These are phyloP conservation scores for Macrobrachium rosenbergii DNA, from an alignment of 1,140 invertebrate genomes.

Conservation along the genomic window DNA sequence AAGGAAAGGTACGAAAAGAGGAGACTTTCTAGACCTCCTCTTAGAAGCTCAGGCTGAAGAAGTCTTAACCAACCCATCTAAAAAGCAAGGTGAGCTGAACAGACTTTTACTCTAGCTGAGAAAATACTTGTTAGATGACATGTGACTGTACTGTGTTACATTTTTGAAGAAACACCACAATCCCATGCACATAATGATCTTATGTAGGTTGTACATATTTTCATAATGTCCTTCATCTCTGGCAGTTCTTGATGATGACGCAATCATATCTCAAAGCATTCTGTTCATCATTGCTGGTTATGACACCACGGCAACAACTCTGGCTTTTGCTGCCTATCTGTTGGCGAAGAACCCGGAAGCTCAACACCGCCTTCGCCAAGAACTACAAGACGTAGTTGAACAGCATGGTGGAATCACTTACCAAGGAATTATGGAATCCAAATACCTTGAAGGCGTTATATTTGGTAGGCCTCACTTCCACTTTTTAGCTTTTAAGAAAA, in stretches of 20 bases:
- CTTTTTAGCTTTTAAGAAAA: no score
- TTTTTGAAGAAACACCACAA: not conserved
- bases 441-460: not conserved
- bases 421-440: not conserved
- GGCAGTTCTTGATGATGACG: not conserved
- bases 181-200: not conserved
- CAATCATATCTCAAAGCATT: conserved; percentile 67
- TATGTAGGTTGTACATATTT: not conserved
- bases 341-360: conserved; percentile 69
- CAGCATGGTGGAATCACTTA: not conserved
- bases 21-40: conserved; percentile 71
- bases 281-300: conserved; percentile 70
- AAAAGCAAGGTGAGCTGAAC: not conserved
- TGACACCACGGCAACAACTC: conserved; percentile 68
- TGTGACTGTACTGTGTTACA: no score
- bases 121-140: not conserved
- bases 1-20: conserved; percentile 58
- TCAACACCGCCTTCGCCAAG: conserved; percentile 63
- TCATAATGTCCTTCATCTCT: not conserved
- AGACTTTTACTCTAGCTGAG: no score
- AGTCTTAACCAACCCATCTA: conserved; percentile 55
- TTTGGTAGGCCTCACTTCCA: not conserved
- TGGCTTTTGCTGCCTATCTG: conserved; percentile 67
- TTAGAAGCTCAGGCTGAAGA: conserved; percentile 69
- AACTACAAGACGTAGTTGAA: not conserved